Evolutionary conservation across 30 jellyfish, hydroid and myxozoan species (phyloP), one percentile per base, ranked within the genome.

Genomic region (Aurelia sp.): DNA sequence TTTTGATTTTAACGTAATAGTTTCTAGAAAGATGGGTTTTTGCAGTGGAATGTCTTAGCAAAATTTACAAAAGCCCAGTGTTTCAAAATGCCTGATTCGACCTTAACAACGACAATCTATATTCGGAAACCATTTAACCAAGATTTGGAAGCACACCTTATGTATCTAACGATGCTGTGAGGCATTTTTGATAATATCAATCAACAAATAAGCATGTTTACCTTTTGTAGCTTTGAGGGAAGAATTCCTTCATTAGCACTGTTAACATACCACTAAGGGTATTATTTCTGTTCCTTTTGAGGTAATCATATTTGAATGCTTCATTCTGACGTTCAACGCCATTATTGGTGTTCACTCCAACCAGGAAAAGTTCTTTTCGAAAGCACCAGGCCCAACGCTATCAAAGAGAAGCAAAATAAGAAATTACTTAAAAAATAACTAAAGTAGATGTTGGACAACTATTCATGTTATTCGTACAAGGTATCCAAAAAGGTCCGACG

Each of bases 291-390:
- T 40, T 35, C 50, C 66, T 40, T 48, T 71, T 33, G 50, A 71
- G 82, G 33, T 71, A 44, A 22, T 71, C 82, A 20, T 40, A 40
- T 37, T 71, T 71, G 82, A 71, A 71, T 5, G 40, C 82, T 71
- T 71, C 66, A 44, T 71, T 71, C 35, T 71, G 64, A n/a, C 82
- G 64, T 44, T 71, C 82, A 15, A 71, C 82, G 76, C 82, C 67
- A 48, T 71, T 71, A 44, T 40, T 71, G 11, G 82, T 71, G 50
- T 71, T 71, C 41, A 71, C 82, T 30, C 50, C 66, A 44, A 71
- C 66, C 16, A 48, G 82, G 19, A 71, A 48, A 71, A 33, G 82
- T 18, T 71, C 66, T 48, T 71, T 33, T 30, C 82, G 64, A 37
- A n/a, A 71, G 35, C 37, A 33, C 37, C 35, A 71, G 66, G 66